Conservation (phyloP, 2,797 vertebrate species). For the Darevskia mixta region DNA sequence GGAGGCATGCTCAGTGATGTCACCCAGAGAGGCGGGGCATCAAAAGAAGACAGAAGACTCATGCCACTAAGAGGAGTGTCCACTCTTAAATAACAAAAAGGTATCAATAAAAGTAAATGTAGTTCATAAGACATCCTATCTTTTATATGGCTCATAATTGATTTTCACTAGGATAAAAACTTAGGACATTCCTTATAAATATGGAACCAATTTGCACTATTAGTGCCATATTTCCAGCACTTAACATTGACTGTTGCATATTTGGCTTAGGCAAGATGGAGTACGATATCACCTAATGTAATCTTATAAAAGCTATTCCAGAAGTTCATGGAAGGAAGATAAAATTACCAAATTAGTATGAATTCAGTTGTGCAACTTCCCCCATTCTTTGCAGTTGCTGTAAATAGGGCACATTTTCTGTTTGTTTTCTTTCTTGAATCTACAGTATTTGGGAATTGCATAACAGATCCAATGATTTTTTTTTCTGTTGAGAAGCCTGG, state of each 20-base stretch:
- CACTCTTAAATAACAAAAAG: neutral
- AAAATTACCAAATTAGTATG: neutral
- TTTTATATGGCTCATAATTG: neutral
- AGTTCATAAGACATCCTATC: neutral
- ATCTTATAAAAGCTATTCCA: neutral
- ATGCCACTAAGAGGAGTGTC: neutral
- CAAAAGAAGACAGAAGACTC: too few species aligned
- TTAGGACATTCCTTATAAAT: neutral
- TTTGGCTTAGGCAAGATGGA: neutral
- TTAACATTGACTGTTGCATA: neutral
- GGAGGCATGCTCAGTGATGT: too few species aligned
- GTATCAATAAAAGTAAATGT: neutral
- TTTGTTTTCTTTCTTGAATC: neutral
- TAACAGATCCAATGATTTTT: neutral
- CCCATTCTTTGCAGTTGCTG: neutral
- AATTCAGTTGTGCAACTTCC: neutral
- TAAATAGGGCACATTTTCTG: neutral
- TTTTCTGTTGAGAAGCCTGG: conserved; percentile 29
- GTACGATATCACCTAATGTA: neutral
- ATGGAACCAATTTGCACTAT: neutral
- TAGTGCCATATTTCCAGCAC: neutral
- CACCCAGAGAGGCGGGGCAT: too few species aligned
- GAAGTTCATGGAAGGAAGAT: neutral
- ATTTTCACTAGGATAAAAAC: neutral
- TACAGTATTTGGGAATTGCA: neutral